phyloP scores from a whole-genome alignment of 2,113 vertebrate genomes.

The Corvus moneduloides region DNA sequence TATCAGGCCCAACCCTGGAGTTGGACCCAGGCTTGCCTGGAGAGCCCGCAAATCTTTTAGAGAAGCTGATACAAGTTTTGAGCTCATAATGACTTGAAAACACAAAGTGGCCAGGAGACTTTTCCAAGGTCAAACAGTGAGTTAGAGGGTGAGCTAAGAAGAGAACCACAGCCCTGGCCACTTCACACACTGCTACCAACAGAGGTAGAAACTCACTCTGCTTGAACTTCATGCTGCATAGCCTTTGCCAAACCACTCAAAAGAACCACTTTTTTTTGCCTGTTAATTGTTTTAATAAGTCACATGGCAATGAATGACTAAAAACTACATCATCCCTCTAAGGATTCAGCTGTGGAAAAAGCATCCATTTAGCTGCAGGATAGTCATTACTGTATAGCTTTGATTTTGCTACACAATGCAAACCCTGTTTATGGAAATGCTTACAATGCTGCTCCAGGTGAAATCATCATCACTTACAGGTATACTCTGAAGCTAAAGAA shows the following conservation, averaged over 20 bases:
- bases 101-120: not conserved
- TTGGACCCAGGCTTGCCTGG: not conserved
- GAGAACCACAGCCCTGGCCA: not conserved
- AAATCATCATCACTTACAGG: constrained; percentile 5
- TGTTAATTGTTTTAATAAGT: constrained; percentile 67
- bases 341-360: constrained; percentile 60
- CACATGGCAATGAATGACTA: constrained; percentile 58
- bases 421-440: constrained; percentile 45
- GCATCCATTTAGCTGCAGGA: constrained; percentile 44
- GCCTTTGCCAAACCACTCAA: constrained; percentile 8
- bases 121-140: not conserved
- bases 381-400: constrained; percentile 57
- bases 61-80: not conserved
- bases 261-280: constrained; percentile 42
- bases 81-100: not conserved
- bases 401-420: constrained; percentile 25
- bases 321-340: constrained; percentile 53
- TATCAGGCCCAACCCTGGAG: constrained; percentile 13
- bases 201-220: not conserved
- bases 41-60: not conserved
- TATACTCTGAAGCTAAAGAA: not conserved
- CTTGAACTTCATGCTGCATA: not conserved
- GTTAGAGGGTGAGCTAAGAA: not conserved
- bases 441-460: not conserved
- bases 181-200: not conserved